A percentile compares a stretch with the other conserved stretches of the same genome.
Evolutionary conservation across 2,797 vertebrate species (phyloP).

Genomic region (Peromyscus eremicus): DNA sequence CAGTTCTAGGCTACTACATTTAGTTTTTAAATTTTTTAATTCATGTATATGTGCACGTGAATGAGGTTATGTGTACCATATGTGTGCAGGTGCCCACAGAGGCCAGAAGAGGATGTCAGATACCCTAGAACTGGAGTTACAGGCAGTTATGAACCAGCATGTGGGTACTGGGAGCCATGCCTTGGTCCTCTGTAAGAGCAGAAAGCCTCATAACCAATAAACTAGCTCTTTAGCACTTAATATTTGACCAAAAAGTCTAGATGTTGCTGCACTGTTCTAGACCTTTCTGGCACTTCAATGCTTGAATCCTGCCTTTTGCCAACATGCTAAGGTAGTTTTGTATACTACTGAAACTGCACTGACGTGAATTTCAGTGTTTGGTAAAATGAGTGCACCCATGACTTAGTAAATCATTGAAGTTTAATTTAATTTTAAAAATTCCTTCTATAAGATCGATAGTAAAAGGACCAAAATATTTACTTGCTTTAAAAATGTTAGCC

Average conservation of each 20-base stretch:
- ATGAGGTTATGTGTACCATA: not conserved
- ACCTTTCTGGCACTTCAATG: not conserved
- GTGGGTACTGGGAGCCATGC: not conserved
- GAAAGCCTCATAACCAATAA: not conserved
- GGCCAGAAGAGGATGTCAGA: not conserved
- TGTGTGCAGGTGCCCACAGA: not conserved
- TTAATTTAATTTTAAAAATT: slow-evolving; percentile 32
- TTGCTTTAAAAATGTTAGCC: slow-evolving; percentile 66
- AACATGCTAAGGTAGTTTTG: not conserved
- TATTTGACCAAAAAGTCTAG: not conserved
- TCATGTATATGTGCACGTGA: not conserved
- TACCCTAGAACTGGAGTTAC: not conserved
- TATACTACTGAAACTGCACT: not conserved
- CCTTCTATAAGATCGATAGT: slow-evolving; percentile 34
- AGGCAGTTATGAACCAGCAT: not conserved
- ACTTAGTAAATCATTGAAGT: slow-evolving; percentile 34
- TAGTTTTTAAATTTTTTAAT: not conserved
- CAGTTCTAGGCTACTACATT: not conserved
- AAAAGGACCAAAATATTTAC: slow-evolving; percentile 63
- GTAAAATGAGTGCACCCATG: not conserved
- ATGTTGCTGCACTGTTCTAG: slow-evolving; percentile 5
- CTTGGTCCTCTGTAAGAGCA: not conserved
- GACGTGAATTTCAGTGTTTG: not conserved
- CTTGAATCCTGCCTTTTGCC: not conserved
- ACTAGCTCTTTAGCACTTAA: not conserved